Evolutionary conservation across 2,888 invertebrate genomes (phyloP).

Genomic region (Hydrotaea cyrtoneurina): DNA sequence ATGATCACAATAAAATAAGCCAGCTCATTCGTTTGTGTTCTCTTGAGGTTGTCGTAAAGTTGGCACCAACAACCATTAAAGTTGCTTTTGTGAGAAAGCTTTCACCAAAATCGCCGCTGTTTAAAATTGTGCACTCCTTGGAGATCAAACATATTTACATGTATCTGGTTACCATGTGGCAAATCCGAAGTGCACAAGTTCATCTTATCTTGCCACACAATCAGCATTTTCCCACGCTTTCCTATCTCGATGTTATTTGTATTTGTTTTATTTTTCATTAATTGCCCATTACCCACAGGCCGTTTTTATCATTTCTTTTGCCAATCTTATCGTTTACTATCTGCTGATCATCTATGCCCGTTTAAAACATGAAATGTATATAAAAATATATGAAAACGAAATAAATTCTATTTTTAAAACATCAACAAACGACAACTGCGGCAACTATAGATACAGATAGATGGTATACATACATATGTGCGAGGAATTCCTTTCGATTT

Average conservation of each 20-base stretch:
- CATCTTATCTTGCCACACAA: not conserved
- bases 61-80: too few relatives aligned
- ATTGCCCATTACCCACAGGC: not conserved
- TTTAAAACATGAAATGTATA: not conserved
- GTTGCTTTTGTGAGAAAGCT: too few relatives aligned
- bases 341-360: constrained; percentile 45
- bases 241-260: not conserved
- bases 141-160: too few relatives aligned
- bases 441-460: not conserved
- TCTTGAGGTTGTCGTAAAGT: too few relatives aligned
- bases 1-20: too few relatives aligned
- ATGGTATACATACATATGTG: constrained; percentile 5
- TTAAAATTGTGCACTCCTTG: too few relatives aligned
- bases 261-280: constrained; percentile 10
- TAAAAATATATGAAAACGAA: not conserved
- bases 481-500: constrained; percentile 35
- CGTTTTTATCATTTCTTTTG: constrained; percentile 29
- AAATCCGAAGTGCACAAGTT: too few relatives aligned
- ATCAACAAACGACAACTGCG: too few relatives aligned
- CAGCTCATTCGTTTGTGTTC: too few relatives aligned
- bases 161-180: too few relatives aligned
- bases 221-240: constrained; percentile 12
- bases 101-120: too few relatives aligned
- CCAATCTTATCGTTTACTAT: constrained; percentile 59
- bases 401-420: constrained; percentile 20